Conservation (phyloP, 2,113 vertebrate genomes). For the Dissostichus mawsoni region DNA sequence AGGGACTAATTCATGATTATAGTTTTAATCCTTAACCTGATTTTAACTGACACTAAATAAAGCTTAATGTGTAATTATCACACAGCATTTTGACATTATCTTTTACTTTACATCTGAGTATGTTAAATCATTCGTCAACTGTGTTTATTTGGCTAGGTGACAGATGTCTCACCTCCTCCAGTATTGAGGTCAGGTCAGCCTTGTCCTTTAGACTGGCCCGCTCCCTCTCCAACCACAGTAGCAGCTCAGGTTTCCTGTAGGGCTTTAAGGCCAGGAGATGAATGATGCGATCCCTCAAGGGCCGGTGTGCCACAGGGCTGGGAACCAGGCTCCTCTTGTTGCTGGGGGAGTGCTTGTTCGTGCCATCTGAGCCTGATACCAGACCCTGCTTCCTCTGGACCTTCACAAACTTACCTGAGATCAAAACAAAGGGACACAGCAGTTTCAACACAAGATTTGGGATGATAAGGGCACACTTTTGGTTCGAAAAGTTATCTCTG, state of each 20-base stretch:
- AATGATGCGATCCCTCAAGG: slow-evolving; percentile 81
- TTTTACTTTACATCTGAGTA: slow-evolving; percentile 4
- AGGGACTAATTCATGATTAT: slow-evolving; percentile 11
- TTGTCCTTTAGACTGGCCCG: slow-evolving; percentile 77
- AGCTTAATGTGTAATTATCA: background rate
- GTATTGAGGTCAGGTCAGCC: slow-evolving; percentile 77
- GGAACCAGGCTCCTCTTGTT: slow-evolving; percentile 77
- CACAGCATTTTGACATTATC: background rate
- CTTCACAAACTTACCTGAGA: slow-evolving; percentile 82
- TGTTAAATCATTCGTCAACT: slow-evolving; percentile 1
- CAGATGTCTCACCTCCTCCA: slow-evolving; percentile 84
- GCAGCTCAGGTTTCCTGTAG: slow-evolving; percentile 83
- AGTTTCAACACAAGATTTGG: slow-evolving; percentile 17
- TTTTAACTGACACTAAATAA: slow-evolving; percentile 6
- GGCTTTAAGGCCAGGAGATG: slow-evolving; percentile 84
- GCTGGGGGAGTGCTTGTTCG: slow-evolving; percentile 82
- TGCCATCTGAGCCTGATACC: slow-evolving; percentile 63
- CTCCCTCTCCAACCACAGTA: slow-evolving; percentile 81
- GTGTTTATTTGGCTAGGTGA: slow-evolving; percentile 22
- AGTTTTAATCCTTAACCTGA: background rate
- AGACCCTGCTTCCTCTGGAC: slow-evolving; percentile 77
- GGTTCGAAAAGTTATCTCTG: slow-evolving; percentile 28
- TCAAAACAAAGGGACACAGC: slow-evolving; percentile 56
- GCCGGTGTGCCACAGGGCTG: slow-evolving; percentile 74
- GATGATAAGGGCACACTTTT: background rate